phyloP scores from a whole-genome alignment of 2,888 invertebrate species.

The Marasmarcha lunaedactyla region DNA sequence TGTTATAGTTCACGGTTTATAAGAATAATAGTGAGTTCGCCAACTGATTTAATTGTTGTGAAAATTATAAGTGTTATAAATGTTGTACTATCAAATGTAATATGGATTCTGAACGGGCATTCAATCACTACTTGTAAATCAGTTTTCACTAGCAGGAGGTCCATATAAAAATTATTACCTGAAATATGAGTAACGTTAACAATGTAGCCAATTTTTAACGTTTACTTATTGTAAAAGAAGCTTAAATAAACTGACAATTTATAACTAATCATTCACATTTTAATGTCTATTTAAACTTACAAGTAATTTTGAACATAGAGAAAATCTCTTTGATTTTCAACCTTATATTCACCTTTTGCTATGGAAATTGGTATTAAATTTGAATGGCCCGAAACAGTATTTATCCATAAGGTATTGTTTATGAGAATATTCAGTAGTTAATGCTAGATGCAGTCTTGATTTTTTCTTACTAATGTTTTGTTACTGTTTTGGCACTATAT shows the following conservation, averaged over 20 bases:
- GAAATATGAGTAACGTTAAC: no score
- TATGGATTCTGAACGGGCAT: conserved; percentile 25
- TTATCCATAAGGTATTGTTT: conserved; percentile 30
- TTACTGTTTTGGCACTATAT: conserved; percentile 70
- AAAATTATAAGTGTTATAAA: conserved; percentile 51
- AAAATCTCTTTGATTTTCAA: no score
- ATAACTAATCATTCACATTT: background rate
- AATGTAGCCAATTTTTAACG: no score
- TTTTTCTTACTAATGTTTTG: conserved; percentile 69
- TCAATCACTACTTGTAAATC: no score
- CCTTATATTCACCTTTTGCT: no score
- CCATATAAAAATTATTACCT: no score
- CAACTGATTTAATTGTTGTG: conserved; percentile 62
- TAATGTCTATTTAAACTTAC: background rate
- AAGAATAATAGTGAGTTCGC: conserved; percentile 31
- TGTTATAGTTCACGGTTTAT: conserved; percentile 60
- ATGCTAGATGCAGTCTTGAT: conserved; percentile 66
- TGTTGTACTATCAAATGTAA: conserved; percentile 39
- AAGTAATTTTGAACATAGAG: background rate
- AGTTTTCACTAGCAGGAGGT: no score
- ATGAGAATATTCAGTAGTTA: conserved; percentile 54
- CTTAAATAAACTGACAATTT: no score
- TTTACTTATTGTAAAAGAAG: no score
- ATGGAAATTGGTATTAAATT: background rate
- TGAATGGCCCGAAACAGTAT: background rate